Base-by-base conservation (phyloP, 2,797 vertebrate genomes). In the Ctenochaetus hawaiiensis region DNA sequence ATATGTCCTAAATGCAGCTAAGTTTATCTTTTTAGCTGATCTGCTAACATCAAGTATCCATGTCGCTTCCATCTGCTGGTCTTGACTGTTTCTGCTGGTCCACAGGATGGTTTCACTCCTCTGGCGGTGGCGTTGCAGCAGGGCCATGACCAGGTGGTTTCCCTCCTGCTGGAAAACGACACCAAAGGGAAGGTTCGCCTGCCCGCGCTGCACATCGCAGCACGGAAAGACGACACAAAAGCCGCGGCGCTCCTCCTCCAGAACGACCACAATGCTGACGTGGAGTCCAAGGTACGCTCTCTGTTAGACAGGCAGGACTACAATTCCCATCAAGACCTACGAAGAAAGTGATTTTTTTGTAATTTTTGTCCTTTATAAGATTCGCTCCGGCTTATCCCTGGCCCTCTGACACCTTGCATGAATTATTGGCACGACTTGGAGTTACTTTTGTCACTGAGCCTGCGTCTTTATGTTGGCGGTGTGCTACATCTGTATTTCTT, bases 141-240 rank as follows among this genome's bases (percentile, higher is more conserved):
- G 94, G 98, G 98, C 83, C 98, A 99, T 0, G 98, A 99, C 93
- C 97, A 99, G 92, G 98, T 99, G 83, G 98, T 99, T 91, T 98
- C 98, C 18, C 93, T 99, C 91, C 94, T 99, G 72, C 95, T 99
- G 87, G 98, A 99, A 93, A 99, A 99, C 13, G 98, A 99, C 94
- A 99, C 98, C 0, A 99, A 99, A 93, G 98, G 98, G 67, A 99
- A 99, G 86, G 98, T 99, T 5, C 97, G 98, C 13, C 96, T 99
- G 37, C 98, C 98, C 1, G 98, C 98, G 67, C 96, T 99, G 53
- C 98, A 99, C 90, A 99, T 99, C 8, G 98, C 98, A 0, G 98
- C 98, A 54, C 96, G 98, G 78, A 99, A 99, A 90, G 98, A 99
- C 2, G 98, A 99, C 95, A 99, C 98, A 1, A 99, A 99, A 92